Conservation (phyloP, 1,140 invertebrate species). For the Lepeophtheirus salmonis region DNA sequence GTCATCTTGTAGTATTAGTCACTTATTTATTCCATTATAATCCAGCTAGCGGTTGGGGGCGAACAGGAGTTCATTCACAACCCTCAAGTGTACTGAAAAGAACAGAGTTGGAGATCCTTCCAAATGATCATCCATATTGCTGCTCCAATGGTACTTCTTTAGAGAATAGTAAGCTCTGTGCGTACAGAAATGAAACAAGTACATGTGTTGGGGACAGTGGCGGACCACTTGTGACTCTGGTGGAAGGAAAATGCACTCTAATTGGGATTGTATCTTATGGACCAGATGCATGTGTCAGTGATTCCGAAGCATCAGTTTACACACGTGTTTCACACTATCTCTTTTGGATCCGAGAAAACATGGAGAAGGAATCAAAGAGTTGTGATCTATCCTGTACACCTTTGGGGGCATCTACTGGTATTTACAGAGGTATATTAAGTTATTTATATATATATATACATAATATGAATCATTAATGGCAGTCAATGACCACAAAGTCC, state of each 20-base stretch:
- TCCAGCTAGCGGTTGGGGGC: neutral
- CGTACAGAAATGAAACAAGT: neutral
- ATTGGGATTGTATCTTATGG: neutral
- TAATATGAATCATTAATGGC: no score
- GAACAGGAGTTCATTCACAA: neutral
- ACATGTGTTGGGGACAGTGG: neutral
- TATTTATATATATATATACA: no score
- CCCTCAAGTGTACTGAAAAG: neutral
- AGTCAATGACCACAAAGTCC: no score
- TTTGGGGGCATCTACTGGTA: no score
- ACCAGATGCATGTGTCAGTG: neutral
- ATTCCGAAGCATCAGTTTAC: neutral
- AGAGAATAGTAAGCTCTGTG: neutral
- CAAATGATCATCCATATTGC: neutral
- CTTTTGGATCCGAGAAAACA: no score
- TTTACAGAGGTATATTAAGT: no score
- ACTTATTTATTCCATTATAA: no score
- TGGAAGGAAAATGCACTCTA: neutral
- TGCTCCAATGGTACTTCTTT: neutral
- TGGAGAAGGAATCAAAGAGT: no score
- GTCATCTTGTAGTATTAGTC: no score
- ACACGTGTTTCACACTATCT: neutral
- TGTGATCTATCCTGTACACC: no score
- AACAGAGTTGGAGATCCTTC: neutral
- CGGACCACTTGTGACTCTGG: neutral